Evolutionary conservation across 2,797 vertebrate species (phyloP).

Genomic region (Sebastes trivittatus): DNA sequence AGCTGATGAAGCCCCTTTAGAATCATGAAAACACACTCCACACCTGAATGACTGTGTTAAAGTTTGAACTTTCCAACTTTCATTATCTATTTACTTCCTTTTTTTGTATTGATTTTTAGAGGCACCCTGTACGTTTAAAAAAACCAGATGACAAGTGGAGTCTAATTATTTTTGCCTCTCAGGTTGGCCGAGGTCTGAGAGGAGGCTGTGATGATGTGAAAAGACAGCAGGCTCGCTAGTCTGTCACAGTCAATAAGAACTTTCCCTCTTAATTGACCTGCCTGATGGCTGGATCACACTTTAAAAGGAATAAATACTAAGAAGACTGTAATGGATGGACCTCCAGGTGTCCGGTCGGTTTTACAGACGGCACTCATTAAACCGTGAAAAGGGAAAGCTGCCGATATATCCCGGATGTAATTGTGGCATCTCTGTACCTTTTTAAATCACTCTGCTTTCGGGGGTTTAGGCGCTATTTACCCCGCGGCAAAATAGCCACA

Average conservation of each 20-base stretch:
- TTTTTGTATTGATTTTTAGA: not conserved
- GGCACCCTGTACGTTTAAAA: not conserved
- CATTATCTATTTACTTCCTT: not conserved
- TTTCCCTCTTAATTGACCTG: conserved; percentile 29
- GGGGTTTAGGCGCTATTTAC: conserved; percentile 2
- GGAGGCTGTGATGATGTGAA: conserved; percentile 22
- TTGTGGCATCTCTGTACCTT: not conserved
- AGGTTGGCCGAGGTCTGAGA: not conserved
- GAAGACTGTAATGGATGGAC: conserved; percentile 5
- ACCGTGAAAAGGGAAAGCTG: not conserved
- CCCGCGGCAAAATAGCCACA: not conserved
- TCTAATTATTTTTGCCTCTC: conserved; percentile 10
- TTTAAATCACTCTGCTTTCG: not conserved
- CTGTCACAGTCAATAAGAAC: conserved; percentile 5
- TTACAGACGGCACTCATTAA: conserved; percentile 5
- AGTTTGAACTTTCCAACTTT: not conserved
- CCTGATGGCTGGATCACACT: conserved; percentile 11
- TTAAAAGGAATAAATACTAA: conserved; percentile 21
- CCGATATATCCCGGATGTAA: rapidly evolving
- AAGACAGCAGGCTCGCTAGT: not conserved
- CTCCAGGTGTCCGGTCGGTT: not conserved
- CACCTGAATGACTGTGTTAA: not conserved
- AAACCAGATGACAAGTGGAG: not conserved
- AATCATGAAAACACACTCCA: not conserved
- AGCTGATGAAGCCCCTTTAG: not conserved